Conservation (phyloP, 2,797 vertebrate species). For the Lophotriccus pileatus region DNA sequence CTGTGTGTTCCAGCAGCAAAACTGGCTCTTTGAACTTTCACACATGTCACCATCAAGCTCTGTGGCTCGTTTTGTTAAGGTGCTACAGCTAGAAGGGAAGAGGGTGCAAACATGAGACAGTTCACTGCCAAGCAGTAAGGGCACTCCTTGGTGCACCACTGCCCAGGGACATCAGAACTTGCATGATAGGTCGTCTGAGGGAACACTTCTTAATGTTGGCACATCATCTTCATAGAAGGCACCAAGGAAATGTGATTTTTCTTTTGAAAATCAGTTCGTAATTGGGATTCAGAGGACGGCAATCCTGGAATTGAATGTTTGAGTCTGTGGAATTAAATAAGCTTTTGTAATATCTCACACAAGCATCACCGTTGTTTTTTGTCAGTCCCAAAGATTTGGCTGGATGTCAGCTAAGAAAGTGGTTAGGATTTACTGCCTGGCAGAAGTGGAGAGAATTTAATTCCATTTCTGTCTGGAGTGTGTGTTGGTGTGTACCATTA, state of each 20-base stretch:
- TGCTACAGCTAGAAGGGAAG: not conserved
- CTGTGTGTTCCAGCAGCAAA: not conserved
- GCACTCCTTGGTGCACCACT: not conserved
- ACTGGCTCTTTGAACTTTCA: not conserved
- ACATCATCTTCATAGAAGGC: not conserved
- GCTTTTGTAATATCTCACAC: not conserved
- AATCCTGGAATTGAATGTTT: not conserved
- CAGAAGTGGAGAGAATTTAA: not conserved
- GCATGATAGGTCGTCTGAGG: not conserved
- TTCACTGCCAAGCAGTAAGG: not conserved
- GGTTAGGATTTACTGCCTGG: not conserved
- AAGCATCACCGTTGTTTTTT: constrained; percentile 7
- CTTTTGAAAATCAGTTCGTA: not conserved
- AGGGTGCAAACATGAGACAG: not conserved
- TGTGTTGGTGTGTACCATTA: not conserved
- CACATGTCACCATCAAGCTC: not conserved
- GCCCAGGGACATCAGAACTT: not conserved
- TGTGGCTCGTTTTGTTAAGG: not conserved
- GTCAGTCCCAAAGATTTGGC: not conserved
- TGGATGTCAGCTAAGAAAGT: not conserved
- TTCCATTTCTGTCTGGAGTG: not conserved
- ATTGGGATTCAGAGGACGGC: not conserved
- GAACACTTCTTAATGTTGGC: not conserved
- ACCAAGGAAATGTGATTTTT: not conserved
- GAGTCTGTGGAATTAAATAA: constrained; percentile 54